These are phyloP conservation scores for Telmatherina bonti DNA, from an alignment of 2,797 vertebrate species.

Conservation along the genomic window DNA sequence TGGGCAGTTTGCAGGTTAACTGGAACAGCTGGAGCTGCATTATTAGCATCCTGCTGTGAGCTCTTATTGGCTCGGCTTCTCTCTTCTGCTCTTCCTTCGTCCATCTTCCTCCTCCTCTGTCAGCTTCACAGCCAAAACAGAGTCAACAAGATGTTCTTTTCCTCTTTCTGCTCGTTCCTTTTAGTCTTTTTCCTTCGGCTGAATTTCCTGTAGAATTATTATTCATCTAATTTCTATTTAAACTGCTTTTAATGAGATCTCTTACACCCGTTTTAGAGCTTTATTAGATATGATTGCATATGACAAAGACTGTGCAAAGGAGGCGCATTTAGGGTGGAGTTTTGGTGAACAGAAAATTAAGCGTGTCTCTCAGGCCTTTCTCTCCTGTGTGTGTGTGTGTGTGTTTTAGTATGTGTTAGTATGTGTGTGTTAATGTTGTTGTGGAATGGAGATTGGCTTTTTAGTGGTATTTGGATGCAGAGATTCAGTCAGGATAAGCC, in stretches of 20 bases:
- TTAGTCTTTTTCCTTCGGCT: not conserved
- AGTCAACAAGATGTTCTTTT: not conserved
- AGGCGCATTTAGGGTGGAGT: constrained; percentile 35
- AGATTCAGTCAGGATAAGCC: constrained; percentile 82
- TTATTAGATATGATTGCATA: constrained; percentile 38
- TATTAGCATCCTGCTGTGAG: constrained; percentile 99
- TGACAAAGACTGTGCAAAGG: constrained; percentile 13
- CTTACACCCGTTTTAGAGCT: constrained; percentile 12
- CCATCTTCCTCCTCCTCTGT: constrained; percentile 59
- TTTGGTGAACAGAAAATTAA: constrained; percentile 69
- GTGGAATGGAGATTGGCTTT: constrained; percentile 83
- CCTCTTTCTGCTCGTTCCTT: not conserved
- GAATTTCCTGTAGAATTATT: not conserved
- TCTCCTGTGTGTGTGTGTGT: constrained; percentile 22
- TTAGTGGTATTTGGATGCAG: constrained; percentile 79
- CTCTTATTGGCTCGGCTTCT: constrained; percentile 94
- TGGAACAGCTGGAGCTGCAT: constrained; percentile 99
- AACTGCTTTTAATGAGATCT: constrained; percentile 12
- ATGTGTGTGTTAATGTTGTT: constrained; percentile 62
- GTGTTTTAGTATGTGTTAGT: constrained; percentile 25
- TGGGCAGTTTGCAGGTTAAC: constrained; percentile 99
- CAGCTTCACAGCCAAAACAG: constrained; percentile 40
- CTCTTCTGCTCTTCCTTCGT: constrained; percentile 62
- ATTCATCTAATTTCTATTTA: not conserved
- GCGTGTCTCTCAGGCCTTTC: constrained; percentile 61